Base-by-base conservation (phyloP, 2,797 vertebrate genomes). In the Trichosurus vulpecula region DNA sequence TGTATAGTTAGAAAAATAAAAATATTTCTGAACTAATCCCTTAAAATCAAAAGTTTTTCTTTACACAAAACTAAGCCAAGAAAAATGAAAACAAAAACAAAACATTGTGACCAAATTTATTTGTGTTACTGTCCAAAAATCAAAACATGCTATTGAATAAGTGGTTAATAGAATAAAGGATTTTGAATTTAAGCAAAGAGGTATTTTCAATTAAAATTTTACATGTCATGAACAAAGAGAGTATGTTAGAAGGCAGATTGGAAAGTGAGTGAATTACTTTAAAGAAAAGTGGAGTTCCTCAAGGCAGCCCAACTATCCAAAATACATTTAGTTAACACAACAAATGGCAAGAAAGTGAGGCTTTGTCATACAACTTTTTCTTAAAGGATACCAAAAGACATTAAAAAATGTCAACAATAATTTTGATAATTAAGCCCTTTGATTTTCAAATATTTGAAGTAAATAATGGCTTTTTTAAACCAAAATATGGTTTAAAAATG, bases 391-490 rank as follows among this genome's bases (percentile, higher is more conserved):
- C 92, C 90, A 93, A 57, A n/a, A 94, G 55, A 91, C 13, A 87
- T 47, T 2, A 93, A 91, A 94, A 90, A 56, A 56, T 91, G 0
- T 90, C 57, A 91, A 58, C 47, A 92, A 30, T 93, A 54, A 87
- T 61, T 94, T 96, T 97, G 57, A 92, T 47, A 92, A 91, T 94
- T 53, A 94, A 92, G 16, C 47, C 41, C 90, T 92, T 92, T 92
- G 11, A 91, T 94, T 54, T 61, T 95, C 29, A 53, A 56, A 56
- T 6, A 90, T 56, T 81, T 94, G 61, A 41, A 95, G 58, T 87
- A 13, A 81, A 61, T 92, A 95, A 58, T 94, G 55, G 31, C 0
- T 54, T 61, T 35, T 61, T 61, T 35, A 4, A 97, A 96, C 0
- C 29, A 95, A 91, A 56, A 11, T 57, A n/a, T 29, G 56, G 29